These are phyloP conservation scores for Nemotelus nigrinus DNA, from an alignment of 2,888 invertebrate genomes.

Conservation along the genomic window DNA sequence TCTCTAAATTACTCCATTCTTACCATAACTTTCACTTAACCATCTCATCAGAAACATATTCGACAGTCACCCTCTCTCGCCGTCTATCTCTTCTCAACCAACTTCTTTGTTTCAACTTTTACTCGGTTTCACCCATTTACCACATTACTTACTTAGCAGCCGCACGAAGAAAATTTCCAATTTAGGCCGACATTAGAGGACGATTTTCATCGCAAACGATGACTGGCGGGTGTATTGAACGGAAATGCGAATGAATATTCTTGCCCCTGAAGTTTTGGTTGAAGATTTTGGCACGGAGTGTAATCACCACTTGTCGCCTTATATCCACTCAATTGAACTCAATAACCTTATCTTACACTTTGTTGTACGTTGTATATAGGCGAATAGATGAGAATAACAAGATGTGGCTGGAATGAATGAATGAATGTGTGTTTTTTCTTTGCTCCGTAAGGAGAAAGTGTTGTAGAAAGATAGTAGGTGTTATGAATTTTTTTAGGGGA, in stretches of 20 bases:
- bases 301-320: constrained; percentile 42
- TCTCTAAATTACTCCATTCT: too few species aligned
- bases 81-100: too few species aligned
- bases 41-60: too few species aligned
- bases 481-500: too few species aligned
- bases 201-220: neutral
- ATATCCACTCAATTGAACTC: constrained; percentile 39
- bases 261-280: neutral
- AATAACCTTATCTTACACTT: constrained; percentile 26
- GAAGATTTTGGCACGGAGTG: constrained; percentile 19
- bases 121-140: too few species aligned
- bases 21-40: too few species aligned
- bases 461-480: too few species aligned
- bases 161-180: constrained; percentile 18
- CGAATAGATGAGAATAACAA: neutral
- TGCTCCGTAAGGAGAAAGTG: too few species aligned
- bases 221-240: neutral
- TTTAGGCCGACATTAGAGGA: constrained; percentile 26
- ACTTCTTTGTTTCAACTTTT: too few species aligned
- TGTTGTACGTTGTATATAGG: constrained; percentile 11
- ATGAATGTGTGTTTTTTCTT: too few species aligned
- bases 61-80: too few species aligned
- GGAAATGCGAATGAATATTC: neutral
- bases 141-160: neutral
- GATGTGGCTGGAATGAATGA: neutral